A percentile compares a stretch with the other conserved stretches of the same genome.
phyloP scores from a whole-genome alignment of 2,888 invertebrate species.

The Sipunculus nudus region DNA sequence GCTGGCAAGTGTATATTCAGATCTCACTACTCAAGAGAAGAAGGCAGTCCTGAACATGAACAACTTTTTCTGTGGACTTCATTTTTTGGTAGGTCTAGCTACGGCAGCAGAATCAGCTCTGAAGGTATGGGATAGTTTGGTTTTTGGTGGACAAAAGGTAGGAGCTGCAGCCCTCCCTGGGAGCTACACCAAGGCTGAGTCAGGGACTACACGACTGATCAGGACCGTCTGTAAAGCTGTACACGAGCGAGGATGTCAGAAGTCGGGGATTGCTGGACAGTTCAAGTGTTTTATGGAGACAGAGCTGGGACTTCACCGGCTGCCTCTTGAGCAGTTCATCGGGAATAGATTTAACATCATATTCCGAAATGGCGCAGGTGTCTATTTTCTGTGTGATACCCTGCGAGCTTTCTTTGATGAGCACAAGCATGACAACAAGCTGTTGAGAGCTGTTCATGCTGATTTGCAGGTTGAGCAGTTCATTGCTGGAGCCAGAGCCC shows the following conservation, averaged over 20 bases:
- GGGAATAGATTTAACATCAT: slow-evolving; percentile 27
- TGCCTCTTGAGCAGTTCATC: slow-evolving; percentile 17
- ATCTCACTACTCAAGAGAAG: slow-evolving; percentile 6
- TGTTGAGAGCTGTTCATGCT: slow-evolving; percentile 9
- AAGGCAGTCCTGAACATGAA: slow-evolving; percentile 14
- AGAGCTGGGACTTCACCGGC: slow-evolving; percentile 6
- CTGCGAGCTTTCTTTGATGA: background rate
- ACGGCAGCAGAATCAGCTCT: slow-evolving; percentile 25
- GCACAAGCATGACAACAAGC: background rate
- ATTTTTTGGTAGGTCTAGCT: slow-evolving; percentile 28
- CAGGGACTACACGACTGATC: slow-evolving; percentile 24
- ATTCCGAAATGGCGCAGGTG: slow-evolving; percentile 22
- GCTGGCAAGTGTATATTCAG: slow-evolving; percentile 17
- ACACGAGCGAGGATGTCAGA: slow-evolving; percentile 30
- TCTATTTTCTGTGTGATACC: slow-evolving; percentile 14
- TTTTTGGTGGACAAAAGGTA: slow-evolving; percentile 12
- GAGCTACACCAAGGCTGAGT: slow-evolving; percentile 5
- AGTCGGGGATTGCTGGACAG: slow-evolving; percentile 25
- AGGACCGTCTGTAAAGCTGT: slow-evolving; percentile 32
- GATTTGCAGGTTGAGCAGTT: slow-evolving; percentile 8
- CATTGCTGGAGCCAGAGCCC: slow-evolving; percentile 15
- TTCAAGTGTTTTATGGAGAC: slow-evolving; percentile 17
- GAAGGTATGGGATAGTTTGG: slow-evolving; percentile 20
- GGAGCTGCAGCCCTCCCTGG: slow-evolving; percentile 20
- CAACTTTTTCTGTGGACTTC: slow-evolving; percentile 31